These are phyloP conservation scores for Turritopsis dohrnii DNA, from an alignment of 30 jellyfish, hydroid and myxozoan genomes.

Conservation along the genomic window DNA sequence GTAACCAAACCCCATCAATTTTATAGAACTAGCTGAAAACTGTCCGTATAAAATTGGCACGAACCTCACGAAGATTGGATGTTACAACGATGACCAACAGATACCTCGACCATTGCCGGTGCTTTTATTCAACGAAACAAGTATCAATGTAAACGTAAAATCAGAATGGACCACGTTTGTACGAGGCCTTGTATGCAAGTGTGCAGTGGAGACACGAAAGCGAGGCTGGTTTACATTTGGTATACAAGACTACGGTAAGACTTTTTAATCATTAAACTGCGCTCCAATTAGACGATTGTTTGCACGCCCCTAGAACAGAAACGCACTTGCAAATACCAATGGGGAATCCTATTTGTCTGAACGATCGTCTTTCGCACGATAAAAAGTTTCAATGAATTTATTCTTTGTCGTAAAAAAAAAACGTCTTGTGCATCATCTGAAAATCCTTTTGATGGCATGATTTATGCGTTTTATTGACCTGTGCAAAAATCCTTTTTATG, in stretches of 20 bases:
- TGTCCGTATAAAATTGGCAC: conserved; percentile 15
- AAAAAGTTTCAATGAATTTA: no score
- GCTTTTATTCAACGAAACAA: neutral
- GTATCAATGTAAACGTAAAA: neutral
- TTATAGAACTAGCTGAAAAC: conserved; percentile 3
- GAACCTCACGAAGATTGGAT: conserved; percentile 28
- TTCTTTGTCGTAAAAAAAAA: no score
- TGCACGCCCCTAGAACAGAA: no score
- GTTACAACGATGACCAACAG: conserved; percentile 28
- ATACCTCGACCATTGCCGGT: conserved; percentile 32
- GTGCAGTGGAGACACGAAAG: conserved; percentile 24
- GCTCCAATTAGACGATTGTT: no score
- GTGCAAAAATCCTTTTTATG: no score
- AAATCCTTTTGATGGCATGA: no score
- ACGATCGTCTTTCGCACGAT: no score
- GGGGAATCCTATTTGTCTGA: no score
- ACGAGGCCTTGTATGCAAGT: conserved; percentile 18
- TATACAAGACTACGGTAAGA: conserved; percentile 33
- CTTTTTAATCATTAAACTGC: neutral
- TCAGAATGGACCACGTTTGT: conserved; percentile 1
- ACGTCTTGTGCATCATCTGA: no score
- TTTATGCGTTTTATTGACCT: no score
- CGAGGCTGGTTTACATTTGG: conserved; percentile 53
- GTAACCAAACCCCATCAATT: no score
- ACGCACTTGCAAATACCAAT: no score